Conservation (phyloP, 1,140 invertebrate genomes). For the Diachasmimorpha longicaudata region DNA sequence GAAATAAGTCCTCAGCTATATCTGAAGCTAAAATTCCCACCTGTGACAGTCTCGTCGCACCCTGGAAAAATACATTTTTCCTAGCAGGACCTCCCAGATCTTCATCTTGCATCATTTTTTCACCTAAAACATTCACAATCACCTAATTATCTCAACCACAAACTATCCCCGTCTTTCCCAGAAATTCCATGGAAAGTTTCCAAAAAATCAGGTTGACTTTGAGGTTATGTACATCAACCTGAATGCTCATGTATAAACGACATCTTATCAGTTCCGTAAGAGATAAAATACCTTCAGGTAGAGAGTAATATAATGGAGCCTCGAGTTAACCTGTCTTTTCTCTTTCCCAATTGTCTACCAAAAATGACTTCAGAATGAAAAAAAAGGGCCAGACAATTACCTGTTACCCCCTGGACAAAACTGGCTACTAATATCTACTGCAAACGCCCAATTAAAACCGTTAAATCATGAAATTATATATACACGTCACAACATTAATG, state of each 20-base stretch:
- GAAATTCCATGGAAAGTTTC: neutral
- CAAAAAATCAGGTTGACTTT: neutral
- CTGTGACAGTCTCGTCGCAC: slow-evolving; percentile 55
- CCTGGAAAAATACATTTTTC: slow-evolving; percentile 52
- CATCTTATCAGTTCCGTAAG: too few species aligned
- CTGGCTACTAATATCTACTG: neutral
- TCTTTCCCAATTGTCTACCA: too few species aligned
- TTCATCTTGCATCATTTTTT: slow-evolving; percentile 63
- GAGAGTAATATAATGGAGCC: too few species aligned
- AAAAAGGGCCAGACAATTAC: neutral
- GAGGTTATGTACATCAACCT: too few species aligned
- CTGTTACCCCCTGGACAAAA: neutral
- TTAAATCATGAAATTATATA: slow-evolving; percentile 40
- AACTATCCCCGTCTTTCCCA: neutral
- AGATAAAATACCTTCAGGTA: too few species aligned
- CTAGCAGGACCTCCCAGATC: slow-evolving; percentile 54
- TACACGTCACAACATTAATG: slow-evolving; percentile 60
- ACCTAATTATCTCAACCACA: neutral
- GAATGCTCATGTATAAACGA: too few species aligned
- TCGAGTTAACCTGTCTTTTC: too few species aligned
- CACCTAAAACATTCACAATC: neutral
- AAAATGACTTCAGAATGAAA: too few species aligned
- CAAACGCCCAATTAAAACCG: slow-evolving; percentile 28
- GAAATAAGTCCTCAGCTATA: too few species aligned
- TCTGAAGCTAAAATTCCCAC: slow-evolving; percentile 27